Percentiles rank a stretch among this genome's conserved stretches.
These are phyloP conservation scores for Andrena trimmerana DNA, from an alignment of 2,888 invertebrate species.

Conservation along the genomic window DNA sequence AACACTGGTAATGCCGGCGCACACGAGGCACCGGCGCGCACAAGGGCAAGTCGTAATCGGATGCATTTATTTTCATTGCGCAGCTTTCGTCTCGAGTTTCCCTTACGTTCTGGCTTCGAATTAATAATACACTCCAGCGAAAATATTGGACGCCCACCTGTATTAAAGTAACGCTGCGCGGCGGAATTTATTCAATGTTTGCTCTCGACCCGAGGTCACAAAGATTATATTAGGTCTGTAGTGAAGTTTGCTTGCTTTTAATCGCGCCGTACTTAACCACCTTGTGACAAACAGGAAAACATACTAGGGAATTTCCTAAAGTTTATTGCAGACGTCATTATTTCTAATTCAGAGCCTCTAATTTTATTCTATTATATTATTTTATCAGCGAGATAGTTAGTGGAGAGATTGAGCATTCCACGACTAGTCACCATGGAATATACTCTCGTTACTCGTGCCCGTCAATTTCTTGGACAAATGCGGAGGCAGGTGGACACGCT, in stretches of 20 bases:
- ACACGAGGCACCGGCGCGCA: background rate
- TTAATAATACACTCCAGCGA: conserved; percentile 7
- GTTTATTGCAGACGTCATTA: too few relatives aligned
- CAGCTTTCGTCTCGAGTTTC: conserved; percentile 22
- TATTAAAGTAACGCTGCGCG: background rate
- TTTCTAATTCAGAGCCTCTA: too few relatives aligned
- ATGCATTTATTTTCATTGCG: conserved; percentile 34
- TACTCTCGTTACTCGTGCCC: conserved; percentile 5
- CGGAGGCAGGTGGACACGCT: background rate
- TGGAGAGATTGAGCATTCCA: background rate
- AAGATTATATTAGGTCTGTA: background rate
- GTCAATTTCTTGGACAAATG: conserved; percentile 53
- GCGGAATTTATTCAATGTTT: conserved; percentile 1
- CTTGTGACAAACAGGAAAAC: too few relatives aligned
- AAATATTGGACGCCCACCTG: conserved; percentile 5
- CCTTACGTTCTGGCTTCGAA: conserved; percentile 12
- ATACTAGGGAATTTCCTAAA: too few relatives aligned
- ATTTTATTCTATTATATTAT: too few relatives aligned
- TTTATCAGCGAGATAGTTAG: too few relatives aligned
- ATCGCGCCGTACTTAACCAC: too few relatives aligned
- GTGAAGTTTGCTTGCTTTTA: too few relatives aligned
- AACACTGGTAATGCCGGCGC: conserved; percentile 20
- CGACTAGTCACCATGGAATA: background rate
- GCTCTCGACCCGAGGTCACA: background rate
- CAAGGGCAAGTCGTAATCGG: conserved; percentile 13